Percentiles rank a stretch among this genome's conserved stretches.
These are phyloP conservation scores for Zelleria hepariella DNA, from an alignment of 2,888 invertebrate species.

Conservation along the genomic window DNA sequence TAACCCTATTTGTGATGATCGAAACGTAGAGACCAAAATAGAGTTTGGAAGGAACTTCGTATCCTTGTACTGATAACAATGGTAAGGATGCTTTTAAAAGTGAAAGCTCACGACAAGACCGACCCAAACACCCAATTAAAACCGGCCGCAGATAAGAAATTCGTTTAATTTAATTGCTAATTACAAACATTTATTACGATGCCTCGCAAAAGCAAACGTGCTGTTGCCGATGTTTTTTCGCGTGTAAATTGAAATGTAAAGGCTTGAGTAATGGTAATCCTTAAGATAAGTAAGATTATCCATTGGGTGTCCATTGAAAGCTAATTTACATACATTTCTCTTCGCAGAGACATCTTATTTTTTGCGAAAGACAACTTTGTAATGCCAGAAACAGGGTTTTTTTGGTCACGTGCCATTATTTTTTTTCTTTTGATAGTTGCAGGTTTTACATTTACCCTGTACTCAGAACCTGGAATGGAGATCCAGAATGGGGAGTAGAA, in stretches of 20 bases:
- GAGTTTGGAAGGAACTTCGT: slow-evolving; percentile 10
- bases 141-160: slow-evolving; percentile 21
- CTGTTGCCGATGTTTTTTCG: neutral
- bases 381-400: no score
- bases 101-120: slow-evolving; percentile 22
- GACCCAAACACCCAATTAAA: slow-evolving; percentile 18
- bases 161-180: neutral
- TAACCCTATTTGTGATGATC: no score
- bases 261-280: neutral
- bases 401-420: no score
- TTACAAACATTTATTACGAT: neutral
- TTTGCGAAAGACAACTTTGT: no score
- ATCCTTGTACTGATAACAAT: slow-evolving; percentile 9
- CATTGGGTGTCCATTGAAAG: neutral
- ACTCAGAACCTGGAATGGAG: no score
- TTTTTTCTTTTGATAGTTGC: no score
- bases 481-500: no score
- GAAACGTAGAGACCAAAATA: neutral
- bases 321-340: neutral
- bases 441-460: no score
- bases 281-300: neutral
- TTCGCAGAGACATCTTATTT: neutral
- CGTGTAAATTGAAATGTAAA: neutral
- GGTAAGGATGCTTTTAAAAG: slow-evolving; percentile 19
- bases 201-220: neutral